Evolutionary conservation across 2,888 invertebrate species (phyloP), one percentile per base, ranked within the genome.

Genomic region (Harmothoe impar): DNA sequence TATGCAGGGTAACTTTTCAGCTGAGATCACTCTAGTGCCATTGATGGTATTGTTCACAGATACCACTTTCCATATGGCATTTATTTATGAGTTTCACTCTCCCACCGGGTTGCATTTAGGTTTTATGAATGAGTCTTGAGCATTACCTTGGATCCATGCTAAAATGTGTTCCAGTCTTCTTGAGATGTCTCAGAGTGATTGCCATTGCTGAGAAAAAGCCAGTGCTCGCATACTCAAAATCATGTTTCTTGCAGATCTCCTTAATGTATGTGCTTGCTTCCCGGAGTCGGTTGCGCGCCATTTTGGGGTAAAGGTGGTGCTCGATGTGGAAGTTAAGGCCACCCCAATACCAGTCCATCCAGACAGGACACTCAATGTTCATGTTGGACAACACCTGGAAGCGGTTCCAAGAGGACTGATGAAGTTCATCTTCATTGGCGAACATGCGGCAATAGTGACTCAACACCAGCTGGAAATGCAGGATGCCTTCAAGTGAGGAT

Each of bases 301-400:
- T 90, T 29, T 52, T 88, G 25, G 92, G 92, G 54, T 88, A 92
- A 51, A 92, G 89, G 51, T 92, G 92, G 72, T 92, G 92, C 68
- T 92, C 92, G 31, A 92, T 91, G 89, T 92, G 92, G 78, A 89
- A 91, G 90, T 92, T 92, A 29, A 92, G 90, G 5, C 92, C 92
- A 23, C 92, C 92, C 84, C 92, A 91, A 72, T 89, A 92, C 92
- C 92, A 92, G 89, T 92, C 92, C 91, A 90, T 52, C 90, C 90
- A 92, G 51, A 51, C 51, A 7, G 89, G 90, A 23, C 72, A 77
- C 7, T 89, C 86, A 0, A 92, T 91, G 81, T 92, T 92, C 81
- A 92, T 91, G 89, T 92, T 92, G 54, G 91, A 89, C 33, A 86
- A 68, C 0, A 92, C 77, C 84, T 92, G 92, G 62, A 91, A 85